Evolutionary conservation across 1,140 invertebrate species (phyloP).

Genomic region (Tetramorium simillimum): DNA sequence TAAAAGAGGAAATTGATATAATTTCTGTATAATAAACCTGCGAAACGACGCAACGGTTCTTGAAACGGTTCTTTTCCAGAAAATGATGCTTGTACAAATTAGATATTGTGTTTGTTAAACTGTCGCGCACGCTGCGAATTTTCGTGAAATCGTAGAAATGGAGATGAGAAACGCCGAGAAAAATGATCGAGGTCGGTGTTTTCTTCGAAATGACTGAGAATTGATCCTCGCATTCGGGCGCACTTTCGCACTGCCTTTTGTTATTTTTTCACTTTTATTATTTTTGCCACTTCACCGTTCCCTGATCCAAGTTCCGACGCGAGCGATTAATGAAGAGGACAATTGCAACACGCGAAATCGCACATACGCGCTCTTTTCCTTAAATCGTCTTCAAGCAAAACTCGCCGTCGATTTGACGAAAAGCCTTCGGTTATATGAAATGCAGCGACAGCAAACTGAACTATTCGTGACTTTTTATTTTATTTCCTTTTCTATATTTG

Average conservation of each 20-base stretch:
- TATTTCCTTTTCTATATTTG: neutral
- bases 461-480: neutral
- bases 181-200: neutral
- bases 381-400: neutral
- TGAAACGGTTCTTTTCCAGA: neutral
- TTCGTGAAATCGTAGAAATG: neutral
- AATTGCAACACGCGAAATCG: neutral
- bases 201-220: neutral
- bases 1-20: neutral
- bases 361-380: neutral
- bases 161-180: neutral
- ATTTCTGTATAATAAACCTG: neutral
- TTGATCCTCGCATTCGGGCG: slow-evolving; percentile 38
- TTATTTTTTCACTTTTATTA: slow-evolving; percentile 50
- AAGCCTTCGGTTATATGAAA: neutral
- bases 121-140: neutral
- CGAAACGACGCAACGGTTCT: neutral
- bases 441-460: neutral
- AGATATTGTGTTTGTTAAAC: neutral
- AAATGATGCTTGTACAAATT: neutral
- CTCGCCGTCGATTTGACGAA: neutral
- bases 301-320: slow-evolving; percentile 6
- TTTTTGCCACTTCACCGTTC: slow-evolving; percentile 37
- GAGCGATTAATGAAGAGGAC: neutral
- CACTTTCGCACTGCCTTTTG: slow-evolving; percentile 63